Base-by-base conservation (phyloP, 2,797 vertebrate species). In the Rhinoraja longicauda region DNA sequence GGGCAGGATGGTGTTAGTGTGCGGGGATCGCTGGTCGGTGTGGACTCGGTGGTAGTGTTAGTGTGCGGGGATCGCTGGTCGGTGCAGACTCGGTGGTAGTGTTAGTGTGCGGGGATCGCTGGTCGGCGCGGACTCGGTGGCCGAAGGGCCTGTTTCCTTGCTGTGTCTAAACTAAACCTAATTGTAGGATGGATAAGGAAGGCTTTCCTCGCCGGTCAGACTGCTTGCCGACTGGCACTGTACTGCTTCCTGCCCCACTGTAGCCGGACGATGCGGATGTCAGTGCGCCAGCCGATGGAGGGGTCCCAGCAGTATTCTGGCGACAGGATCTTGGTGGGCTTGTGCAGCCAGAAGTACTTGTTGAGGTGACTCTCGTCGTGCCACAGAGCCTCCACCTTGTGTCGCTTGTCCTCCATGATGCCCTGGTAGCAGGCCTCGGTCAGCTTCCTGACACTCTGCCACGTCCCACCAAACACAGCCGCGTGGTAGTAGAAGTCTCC, bases 341-440 rank as follows among this genome's bases (percentile, higher is more conserved):
- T 97, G 90, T 96, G 94, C 8, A 95, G 81, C 96, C 95, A 95
- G 32, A 96, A 92, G 93, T 96, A 96, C 90, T 95, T 96, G 94
- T 97, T 97, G 6, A 97, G 95, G 79, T 97, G 96, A 92, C 96
- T 97, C 94, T 97, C 96, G 0, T 97, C 96, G 0, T 97, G 96
- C 96, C 96, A 97, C 75, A 95, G 59, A 1, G 96, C 96, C 95
- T 97, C 96, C 94, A 96, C 95, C 0, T 94, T 72, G 3, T 95
- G 95, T 39, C 92, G 0, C 82, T 96, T 96, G 93, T 97, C 96
- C 94, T 95, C 94, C 94, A 96, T 91, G 94, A 96, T 96, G 93
- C 79, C 53, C 45, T 76, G 81, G 93, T 96, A 95, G 93, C 96
- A 96, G 17, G 93, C 67, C 1, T 96, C 94, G 0, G 95, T 93